These are phyloP conservation scores for Accipiter fasciatus DNA, from an alignment of 2,797 vertebrate species.

Conservation along the genomic window DNA sequence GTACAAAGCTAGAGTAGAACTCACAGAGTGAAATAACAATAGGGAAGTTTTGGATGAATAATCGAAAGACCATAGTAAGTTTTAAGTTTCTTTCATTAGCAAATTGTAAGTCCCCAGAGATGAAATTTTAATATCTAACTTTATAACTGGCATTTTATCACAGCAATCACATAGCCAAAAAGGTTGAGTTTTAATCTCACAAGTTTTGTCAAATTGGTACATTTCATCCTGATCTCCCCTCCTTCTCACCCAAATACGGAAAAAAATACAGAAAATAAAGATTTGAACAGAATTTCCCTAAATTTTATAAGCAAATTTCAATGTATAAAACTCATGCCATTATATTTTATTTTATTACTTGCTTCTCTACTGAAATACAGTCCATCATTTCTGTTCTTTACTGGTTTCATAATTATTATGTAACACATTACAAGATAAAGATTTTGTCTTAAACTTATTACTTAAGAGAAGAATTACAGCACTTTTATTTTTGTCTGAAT, in stretches of 20 bases:
- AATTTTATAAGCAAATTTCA: background rate
- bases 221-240: background rate
- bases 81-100: background rate
- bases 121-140: background rate
- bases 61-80: background rate
- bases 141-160: background rate
- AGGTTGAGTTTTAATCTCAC: background rate
- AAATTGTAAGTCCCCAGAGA: background rate
- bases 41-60: background rate
- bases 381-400: background rate
- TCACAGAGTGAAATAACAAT: background rate
- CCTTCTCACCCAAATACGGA: background rate
- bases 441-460: background rate
- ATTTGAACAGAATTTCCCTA: background rate
- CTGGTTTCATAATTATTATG: background rate
- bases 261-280: background rate
- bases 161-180: background rate
- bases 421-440: background rate
- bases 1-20: background rate
- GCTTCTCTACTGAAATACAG: background rate
- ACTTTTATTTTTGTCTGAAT: background rate
- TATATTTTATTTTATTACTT: background rate
- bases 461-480: background rate
- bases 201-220: background rate
- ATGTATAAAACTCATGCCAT: background rate